phyloP scores from a whole-genome alignment of 2,888 invertebrate genomes.

The Omphaloscelis lunosa region DNA sequence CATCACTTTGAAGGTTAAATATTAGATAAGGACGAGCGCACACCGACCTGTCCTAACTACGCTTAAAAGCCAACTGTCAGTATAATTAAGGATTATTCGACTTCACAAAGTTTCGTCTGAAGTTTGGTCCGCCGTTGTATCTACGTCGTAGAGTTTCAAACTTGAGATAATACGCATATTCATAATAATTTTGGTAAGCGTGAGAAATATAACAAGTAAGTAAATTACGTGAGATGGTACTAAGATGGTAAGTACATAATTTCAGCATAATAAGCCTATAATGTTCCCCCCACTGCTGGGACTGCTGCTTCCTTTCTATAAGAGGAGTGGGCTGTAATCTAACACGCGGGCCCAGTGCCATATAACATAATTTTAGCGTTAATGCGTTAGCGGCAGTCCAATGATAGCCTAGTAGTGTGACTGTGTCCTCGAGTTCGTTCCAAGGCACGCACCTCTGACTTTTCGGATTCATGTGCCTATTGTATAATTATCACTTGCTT shows the following conservation, averaged over 20 bases:
- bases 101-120: conserved; percentile 43
- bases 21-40: conserved; percentile 50
- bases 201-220: conserved; percentile 27
- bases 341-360: background rate
- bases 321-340: background rate
- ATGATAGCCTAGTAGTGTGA: no score
- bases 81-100: conserved; percentile 60
- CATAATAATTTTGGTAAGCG: conserved; percentile 38
- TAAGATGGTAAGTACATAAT: background rate
- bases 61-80: conserved; percentile 58
- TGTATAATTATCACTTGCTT: no score
- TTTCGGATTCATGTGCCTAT: no score
- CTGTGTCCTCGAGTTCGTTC: no score
- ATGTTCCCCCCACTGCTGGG: background rate
- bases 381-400: background rate
- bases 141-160: conserved; percentile 36
- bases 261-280: background rate
- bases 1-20: conserved; percentile 33
- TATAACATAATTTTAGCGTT: background rate
- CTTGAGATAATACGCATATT: conserved; percentile 45
- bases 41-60: conserved; percentile 30
- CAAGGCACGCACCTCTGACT: no score
- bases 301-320: background rate
- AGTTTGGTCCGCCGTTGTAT: conserved; percentile 41
- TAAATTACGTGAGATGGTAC: conserved; percentile 3